Base-by-base conservation (phyloP, 1,140 invertebrate genomes). In the Drosophila elegans region DNA sequence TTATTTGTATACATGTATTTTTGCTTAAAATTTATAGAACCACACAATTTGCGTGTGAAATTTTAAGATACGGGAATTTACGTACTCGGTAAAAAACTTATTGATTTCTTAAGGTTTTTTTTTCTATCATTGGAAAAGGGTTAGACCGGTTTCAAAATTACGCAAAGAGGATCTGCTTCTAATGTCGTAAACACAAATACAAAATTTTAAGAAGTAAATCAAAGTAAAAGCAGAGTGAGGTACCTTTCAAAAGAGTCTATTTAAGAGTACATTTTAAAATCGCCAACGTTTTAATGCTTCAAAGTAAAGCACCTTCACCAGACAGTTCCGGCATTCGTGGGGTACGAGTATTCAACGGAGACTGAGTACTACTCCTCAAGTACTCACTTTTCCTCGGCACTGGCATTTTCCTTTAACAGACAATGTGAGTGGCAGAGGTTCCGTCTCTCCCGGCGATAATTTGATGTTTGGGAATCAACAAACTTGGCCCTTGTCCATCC, bases 391-490 rank as follows among this genome's bases (percentile, higher is more conserved):
- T 34, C 25, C 57, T 25, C 56, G 34, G 39, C 27, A 46, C 41
- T 13, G 41, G 41, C 27, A 32, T 41, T 42, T 3, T 25, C 41
- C 10, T 12, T 21, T 4, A 34, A 34, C 39, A 39, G 36, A 45
- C 48, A 69, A 29, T 38, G 32, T 44, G 41, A 68, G 36, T 64
- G 64, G 52, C 60, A 68, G 60, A 52, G 38, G 29, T 13, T 13
- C 29, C 41, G 42, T 48, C 62, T 68, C 56, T 41, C 5, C 51
- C 67, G 42, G 44, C 64, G 27, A 57, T 57, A 56, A 45, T 69
- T 69, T 57, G 51, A 56, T 71, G 67, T 71, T 67, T 39, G 52
- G 29, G 32, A 71, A 69, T 71, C 64, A 69, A 69, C 42, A 32
- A 45, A 56, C 64, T 13, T 34, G 16, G 60, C 12, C 36, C 34